Base-by-base conservation (phyloP, 2,888 invertebrate species). In the Blastobasis lacticolella region DNA sequence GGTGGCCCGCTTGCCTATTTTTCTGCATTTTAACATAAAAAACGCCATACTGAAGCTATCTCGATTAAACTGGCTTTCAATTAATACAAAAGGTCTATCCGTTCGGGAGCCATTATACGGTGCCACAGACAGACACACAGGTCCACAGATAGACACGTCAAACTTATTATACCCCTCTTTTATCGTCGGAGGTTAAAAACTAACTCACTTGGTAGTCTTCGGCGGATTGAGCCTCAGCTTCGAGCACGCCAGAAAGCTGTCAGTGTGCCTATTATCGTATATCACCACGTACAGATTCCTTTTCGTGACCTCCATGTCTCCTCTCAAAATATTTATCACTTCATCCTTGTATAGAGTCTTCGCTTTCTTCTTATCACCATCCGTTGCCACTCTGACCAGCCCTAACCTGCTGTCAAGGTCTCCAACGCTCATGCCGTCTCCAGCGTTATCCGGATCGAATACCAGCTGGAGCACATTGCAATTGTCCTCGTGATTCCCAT, bases 391-490 rank as follows among this genome's bases (percentile, higher is more conserved):
- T 64, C 92, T 92, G 37, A 96, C 87, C 61, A 93, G 90, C 6
- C 97, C 97, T 10, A 96, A 76, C 51, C 95, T 90, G 4, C 84
- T 81, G 61, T 95, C 94, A 56, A 97, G 78, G 69, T 97, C 96
- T 0, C 97, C 97, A 5, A 94, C 91, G 38, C 93, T 92, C 72
- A 91, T 90, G 0, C 92, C 92, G 9, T 89, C 81, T 0, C 92
- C 93, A 48, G 89, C 89, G 57, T 93, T 92, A 57, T 94, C 91
- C 0, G 96, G 96, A 84, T 97, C 95, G 66, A 95, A 96, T 0
- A 97, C 91, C 40, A 94, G 81, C 73, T 96, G 95, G 5, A 97
- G 83, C 55, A 94, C 93, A 74, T 97, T 94, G 73, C 97, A 97
- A 66, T 94, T 93, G 49, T 93, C 92, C 60, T 93, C 92, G 9